Evolutionary conservation across 2,888 invertebrate genomes (phyloP).

Genomic region (Andrena praecox): DNA sequence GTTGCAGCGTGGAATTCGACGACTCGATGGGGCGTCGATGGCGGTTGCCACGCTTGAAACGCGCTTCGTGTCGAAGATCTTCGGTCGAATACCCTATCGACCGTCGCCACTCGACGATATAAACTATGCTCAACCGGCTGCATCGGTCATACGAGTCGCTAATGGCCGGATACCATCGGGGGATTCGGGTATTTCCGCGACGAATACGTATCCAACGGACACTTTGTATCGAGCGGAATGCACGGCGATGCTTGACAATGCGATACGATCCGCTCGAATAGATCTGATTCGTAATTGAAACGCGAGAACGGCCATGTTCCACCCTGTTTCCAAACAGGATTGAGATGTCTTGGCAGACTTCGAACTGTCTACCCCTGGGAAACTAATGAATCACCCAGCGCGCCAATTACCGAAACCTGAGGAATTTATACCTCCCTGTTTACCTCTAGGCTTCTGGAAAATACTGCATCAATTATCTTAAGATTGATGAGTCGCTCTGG

Average conservation of each 20-base stretch:
- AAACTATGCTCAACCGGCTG: slow-evolving; percentile 19
- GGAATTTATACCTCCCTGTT: slow-evolving; percentile 11
- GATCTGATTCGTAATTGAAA: slow-evolving; percentile 57
- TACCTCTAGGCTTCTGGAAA: slow-evolving; percentile 2
- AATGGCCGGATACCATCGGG: slow-evolving; percentile 40
- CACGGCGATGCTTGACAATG: slow-evolving; percentile 58
- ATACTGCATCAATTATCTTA: neutral
- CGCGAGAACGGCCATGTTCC: slow-evolving; percentile 22
- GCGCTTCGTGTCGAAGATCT: slow-evolving; percentile 34
- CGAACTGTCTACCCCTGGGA: slow-evolving; percentile 10
- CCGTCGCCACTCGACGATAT: neutral
- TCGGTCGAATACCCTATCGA: slow-evolving; percentile 38
- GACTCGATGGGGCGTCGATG: neutral
- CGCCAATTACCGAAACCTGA: slow-evolving; percentile 28
- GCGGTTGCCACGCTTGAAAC: slow-evolving; percentile 29
- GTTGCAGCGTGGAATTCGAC: neutral
- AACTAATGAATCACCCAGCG: slow-evolving; percentile 46
- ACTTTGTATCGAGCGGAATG: slow-evolving; percentile 46
- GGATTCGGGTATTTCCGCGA: slow-evolving; percentile 43
- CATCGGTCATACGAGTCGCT: slow-evolving; percentile 23
- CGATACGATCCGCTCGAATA: slow-evolving; percentile 38
- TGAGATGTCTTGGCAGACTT: slow-evolving; percentile 26
- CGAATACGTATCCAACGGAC: slow-evolving; percentile 39
- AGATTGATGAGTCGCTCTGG: neutral
- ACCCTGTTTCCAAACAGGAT: slow-evolving; percentile 17